These are phyloP conservation scores for Campoletis sonorensis DNA, from an alignment of 1,140 invertebrate species.

Conservation along the genomic window DNA sequence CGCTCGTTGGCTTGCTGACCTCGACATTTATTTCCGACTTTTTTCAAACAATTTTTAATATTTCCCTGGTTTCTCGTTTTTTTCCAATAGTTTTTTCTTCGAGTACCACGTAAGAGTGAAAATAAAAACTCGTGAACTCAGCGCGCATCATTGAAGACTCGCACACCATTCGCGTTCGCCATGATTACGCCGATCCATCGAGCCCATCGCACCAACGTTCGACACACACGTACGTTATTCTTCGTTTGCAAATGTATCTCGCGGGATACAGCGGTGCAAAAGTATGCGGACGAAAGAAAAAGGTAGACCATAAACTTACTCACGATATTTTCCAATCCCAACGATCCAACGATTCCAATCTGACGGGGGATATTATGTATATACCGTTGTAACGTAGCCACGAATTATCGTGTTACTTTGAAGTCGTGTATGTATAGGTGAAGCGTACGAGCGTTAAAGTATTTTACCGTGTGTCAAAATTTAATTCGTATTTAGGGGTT, in stretches of 20 bases:
- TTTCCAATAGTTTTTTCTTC: neutral
- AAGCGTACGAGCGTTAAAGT: neutral
- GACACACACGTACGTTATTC: neutral
- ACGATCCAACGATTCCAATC: constrained; percentile 36
- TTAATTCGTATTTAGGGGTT: constrained; percentile 33
- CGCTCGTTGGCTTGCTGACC: constrained; percentile 16
- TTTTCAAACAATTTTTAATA: neutral
- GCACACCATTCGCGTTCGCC: constrained; percentile 40
- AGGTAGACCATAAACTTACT: neutral
- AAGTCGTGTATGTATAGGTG: neutral
- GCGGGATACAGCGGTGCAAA: neutral
- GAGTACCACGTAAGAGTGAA: neutral
- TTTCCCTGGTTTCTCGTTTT: too few relatives aligned
- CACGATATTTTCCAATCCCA: constrained; percentile 39
- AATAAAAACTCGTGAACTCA: constrained; percentile 29
- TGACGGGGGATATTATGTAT: constrained; percentile 29
- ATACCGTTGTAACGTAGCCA: constrained; percentile 28
- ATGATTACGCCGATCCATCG: constrained; percentile 41
- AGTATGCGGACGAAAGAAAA: neutral
- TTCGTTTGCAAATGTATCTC: neutral
- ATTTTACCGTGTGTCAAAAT: constrained; percentile 40
- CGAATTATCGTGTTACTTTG: constrained; percentile 44
- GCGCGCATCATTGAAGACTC: neutral
- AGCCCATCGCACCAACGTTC: neutral
- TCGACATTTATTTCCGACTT: neutral